Conservation (phyloP, 1,140 invertebrate genomes). For the Drosophila chauvacae region DNA sequence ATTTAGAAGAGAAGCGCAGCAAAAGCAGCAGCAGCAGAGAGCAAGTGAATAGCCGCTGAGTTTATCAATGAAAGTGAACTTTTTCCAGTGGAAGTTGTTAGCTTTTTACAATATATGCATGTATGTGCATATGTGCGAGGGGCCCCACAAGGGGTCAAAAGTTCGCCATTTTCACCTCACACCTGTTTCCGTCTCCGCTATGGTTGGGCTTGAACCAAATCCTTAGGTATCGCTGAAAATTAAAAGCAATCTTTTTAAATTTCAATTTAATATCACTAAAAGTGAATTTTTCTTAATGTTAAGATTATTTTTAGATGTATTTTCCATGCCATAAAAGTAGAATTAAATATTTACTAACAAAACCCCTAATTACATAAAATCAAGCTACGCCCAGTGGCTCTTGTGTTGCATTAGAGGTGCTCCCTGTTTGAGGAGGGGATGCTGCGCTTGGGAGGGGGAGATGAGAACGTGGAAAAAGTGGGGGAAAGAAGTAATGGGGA, state of each 20-base stretch:
- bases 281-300: too few species aligned
- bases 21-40: background rate
- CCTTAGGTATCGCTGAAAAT: too few species aligned
- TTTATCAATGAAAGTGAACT: slow-evolving; percentile 58
- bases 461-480: background rate
- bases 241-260: too few species aligned
- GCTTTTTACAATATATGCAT: background rate
- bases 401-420: slow-evolving; percentile 6
- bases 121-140: background rate
- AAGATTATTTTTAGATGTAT: too few species aligned
- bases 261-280: too few species aligned
- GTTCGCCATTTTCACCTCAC: background rate
- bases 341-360: background rate
- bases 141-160: background rate
- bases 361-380: background rate
- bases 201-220: too few species aligned
- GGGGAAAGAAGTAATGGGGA: slow-evolving; percentile 3
- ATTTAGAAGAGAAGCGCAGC: slow-evolving; percentile 2
- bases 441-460: background rate
- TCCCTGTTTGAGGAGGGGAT: slow-evolving; percentile 1
- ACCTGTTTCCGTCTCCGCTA: background rate
- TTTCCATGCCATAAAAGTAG: background rate
- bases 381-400: slow-evolving; percentile 1
- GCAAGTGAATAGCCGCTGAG: slow-evolving; percentile 11
- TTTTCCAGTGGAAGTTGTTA: slow-evolving; percentile 22